Conservation (phyloP, 2,888 invertebrate species). For the Sipunculus nudus region DNA sequence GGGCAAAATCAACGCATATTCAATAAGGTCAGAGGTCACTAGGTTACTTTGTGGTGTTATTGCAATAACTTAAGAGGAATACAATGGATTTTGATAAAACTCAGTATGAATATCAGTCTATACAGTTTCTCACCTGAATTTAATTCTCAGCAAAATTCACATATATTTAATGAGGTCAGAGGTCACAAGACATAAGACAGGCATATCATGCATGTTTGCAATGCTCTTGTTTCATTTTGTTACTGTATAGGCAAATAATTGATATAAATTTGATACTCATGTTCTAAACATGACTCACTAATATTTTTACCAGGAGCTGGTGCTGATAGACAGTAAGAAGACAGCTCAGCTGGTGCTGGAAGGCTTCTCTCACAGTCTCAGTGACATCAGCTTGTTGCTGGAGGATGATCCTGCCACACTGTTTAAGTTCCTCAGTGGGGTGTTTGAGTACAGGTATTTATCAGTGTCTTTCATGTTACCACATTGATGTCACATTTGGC, state of each 20-base stretch:
- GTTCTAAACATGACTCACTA: background rate
- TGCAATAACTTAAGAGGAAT: no score
- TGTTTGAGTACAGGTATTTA: slow-evolving; percentile 68
- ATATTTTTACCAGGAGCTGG: slow-evolving; percentile 66
- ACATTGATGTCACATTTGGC: background rate
- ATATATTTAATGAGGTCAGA: no score
- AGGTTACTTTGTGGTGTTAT: no score
- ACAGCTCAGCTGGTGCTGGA: slow-evolving; percentile 74
- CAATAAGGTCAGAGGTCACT: no score
- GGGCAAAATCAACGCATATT: no score
- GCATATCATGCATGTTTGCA: background rate
- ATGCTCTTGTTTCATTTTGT: background rate
- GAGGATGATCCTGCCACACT: slow-evolving; percentile 62
- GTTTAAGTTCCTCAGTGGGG: slow-evolving; percentile 73
- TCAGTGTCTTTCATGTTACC: background rate
- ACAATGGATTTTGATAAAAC: no score
- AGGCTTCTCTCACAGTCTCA: slow-evolving; percentile 68
- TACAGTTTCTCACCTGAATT: no score
- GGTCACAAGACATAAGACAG: no score
- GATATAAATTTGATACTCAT: no score
- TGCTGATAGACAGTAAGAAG: slow-evolving; percentile 73
- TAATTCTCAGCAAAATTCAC: no score
- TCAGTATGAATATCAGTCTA: no score
- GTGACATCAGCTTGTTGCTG: slow-evolving; percentile 49
- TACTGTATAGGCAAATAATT: no score